Base-by-base conservation (phyloP, 2,888 invertebrate species). In the Monochamus alternatus region DNA sequence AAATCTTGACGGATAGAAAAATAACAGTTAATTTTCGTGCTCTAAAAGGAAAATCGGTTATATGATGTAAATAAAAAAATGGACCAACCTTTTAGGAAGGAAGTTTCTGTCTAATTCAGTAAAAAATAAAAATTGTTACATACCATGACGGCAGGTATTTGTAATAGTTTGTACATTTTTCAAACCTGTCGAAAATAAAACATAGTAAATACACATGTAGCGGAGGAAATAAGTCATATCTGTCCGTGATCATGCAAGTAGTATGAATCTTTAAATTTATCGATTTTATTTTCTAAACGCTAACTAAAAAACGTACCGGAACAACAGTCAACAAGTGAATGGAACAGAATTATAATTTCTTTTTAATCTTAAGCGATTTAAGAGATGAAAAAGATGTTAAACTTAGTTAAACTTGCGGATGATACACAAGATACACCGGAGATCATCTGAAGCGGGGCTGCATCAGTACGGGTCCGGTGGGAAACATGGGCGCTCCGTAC, bases 381-480 rank as follows among this genome's bases (percentile, higher is more conserved):
- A 55, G 47, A 7, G 60, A 69, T 69, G 58, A 43, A 64, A 74
- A 63, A 74, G 51, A 60, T 31, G 68, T 68, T 73, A 51, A 68
- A 74, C 62, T 69, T 69, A 69, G 83, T 86, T 86, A 88, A 81
- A 88, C 88, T 88, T 88, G 88, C 87, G 89, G 88, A 83, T 88
- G 89, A 87, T 91, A 91, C 86, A 91, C 89, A 86, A 91, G 90
- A 90, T 91, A 91, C 79, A 92, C 89, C 87, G 92, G 92, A 90
- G 93, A 94, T 95, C 95, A 96, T 93, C 96, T 95, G 92, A 93
- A 96, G 90, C 96, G 94, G 83, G 95, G 96, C 90, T 94, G 95
- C 95, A 96, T 95, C 92, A 89, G 82, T 83, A 89, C 86, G 74
- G 87, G 89, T 63, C 88, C 89, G 63, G 88, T 84, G 12, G 89